Base-by-base conservation (phyloP, 2,888 invertebrate species). In the Cristatella mucedo region DNA sequence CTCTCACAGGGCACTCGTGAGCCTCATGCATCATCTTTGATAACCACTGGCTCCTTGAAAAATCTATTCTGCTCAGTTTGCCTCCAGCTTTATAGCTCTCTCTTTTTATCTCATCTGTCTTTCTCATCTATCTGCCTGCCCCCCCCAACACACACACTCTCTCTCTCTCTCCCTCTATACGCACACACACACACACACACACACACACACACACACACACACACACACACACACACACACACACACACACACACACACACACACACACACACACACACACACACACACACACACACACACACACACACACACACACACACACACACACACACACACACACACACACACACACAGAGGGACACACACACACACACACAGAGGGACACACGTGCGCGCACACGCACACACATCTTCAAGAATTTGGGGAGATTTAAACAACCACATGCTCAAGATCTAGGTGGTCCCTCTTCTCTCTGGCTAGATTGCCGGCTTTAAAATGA, bases 281-380 rank as follows among this genome's bases (percentile, higher is more conserved):
- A 13, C 13, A 13, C n/a, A 9, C 32, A 9, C 3, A 21, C 21
- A 40, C 34, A 38, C 2, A 21, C 34, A 40, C 13, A 37, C n/a
- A 40, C 16, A 24, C n/a, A 40, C 13, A 37, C n/a, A 40, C 34
- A 37, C n/a, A 40, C 24, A 37, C 5, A 40, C 1, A 21, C 21
- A 16, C 20, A 21, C 20, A 4, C 20, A 21, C 5, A 16, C 33
- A 33, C 21, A 19, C 33, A 20, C 33, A n/a, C 19, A 19, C 33
- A 33, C 21, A n/a, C 20, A 19, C 11, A 26, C 26, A 11, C 11
- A n/a, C n/a, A n/a, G n/a, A n/a, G n/a, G n/a, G n/a, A n/a, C n/a
- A n/a, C n/a, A n/a, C n/a, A n/a, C n/a, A n/a, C n/a, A n/a, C n/a
- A n/a, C n/a, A n/a, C n/a, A n/a, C n/a, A n/a, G n/a, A n/a, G n/a